Base-by-base conservation (phyloP, 1,140 invertebrate genomes). In the Drosophila orena region DNA sequence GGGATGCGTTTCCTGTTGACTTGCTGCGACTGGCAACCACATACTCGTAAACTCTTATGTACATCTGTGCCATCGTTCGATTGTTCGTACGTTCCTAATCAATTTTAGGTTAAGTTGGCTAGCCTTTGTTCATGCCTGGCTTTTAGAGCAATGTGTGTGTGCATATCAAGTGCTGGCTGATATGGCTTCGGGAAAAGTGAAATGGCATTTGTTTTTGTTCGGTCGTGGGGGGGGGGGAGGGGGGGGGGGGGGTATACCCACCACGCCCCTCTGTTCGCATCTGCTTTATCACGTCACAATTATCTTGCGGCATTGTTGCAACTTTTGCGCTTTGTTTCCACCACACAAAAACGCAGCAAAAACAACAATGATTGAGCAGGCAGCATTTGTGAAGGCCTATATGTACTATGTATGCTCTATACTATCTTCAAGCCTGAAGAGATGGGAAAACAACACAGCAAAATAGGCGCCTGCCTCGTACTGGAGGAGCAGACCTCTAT, bases 291-390 rank as follows among this genome's bases (percentile, higher is more conserved):
- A 79, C 66, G 68, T 81, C 81, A 86, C 77, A 78, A 81, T 85
- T 86, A 88, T 86, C 79, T 75, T 55, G 64, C 50, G 35, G 70
- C 81, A 78, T 88, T 88, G 81, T 88, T 83, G 79, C 75, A 88
- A 86, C 79, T 79, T 79, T 81, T 83, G 70, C 81, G 76, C 71
- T 81, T 83, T 86, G 84, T 79, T 88, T 72, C 64, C 35, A 66
- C 30, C 52, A 56, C 50, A 38, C 30, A 14, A 38, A 55, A 30
- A 30, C 38, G 10, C 56, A 42, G 35, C 46, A 54, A 34, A 15
- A 65, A 50, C 20, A 75, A 55, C 49, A 30, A 59, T 17, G 20
- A 59, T 59, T 53, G 47, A 59, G 46, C 47, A 50, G 34, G 20
- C 44, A 37, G 38, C 38, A 27, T 34, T 60, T 14, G 0, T 7